These are phyloP conservation scores for Opisthograptis luteolata DNA, from an alignment of 2,888 invertebrate genomes.

Conservation along the genomic window DNA sequence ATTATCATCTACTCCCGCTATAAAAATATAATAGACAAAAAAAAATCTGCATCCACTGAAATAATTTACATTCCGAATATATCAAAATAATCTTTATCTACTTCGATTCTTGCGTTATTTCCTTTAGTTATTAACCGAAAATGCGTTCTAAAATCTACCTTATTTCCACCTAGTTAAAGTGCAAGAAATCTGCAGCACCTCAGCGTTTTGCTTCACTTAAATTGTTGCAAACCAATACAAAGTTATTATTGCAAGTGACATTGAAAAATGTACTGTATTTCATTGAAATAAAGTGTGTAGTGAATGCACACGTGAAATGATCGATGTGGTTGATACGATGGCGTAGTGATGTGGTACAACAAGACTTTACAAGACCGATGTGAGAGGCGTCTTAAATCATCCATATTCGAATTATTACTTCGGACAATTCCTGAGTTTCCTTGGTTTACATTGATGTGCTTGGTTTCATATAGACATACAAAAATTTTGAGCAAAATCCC, in stretches of 20 bases:
- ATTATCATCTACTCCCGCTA: conserved; percentile 30
- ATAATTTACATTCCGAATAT: conserved; percentile 59
- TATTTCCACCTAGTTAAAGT: conserved; percentile 22
- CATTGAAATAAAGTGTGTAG: conserved; percentile 27
- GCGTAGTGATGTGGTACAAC: conserved; percentile 27
- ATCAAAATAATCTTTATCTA: conserved; percentile 56
- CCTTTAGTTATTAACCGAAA: conserved; percentile 19
- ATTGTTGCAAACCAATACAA: conserved; percentile 55
- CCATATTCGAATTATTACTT: too few relatives aligned
- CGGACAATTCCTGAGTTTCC: too few relatives aligned
- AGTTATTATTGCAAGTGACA: conserved; percentile 16
- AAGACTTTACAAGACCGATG: conserved; percentile 13
- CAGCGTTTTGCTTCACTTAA: conserved; percentile 49
- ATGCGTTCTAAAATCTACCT: conserved; percentile 31
- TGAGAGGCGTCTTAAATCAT: conserved; percentile 1
- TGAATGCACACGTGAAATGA: conserved; percentile 43
- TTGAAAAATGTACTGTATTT: conserved; percentile 39
- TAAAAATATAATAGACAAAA: conserved; percentile 42
- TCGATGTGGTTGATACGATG: conserved; percentile 40
- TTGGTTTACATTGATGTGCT: too few relatives aligned
- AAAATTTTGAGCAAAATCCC: too few relatives aligned
- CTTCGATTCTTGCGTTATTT: conserved; percentile 33
- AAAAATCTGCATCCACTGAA: conserved; percentile 46
- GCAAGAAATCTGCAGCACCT: conserved; percentile 33
- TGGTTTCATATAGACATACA: too few relatives aligned